Percentiles rank a stretch among this genome's conserved stretches.
Evolutionary conservation across 2,888 invertebrate species (phyloP).

Genomic region (Leucophora obtusa): DNA sequence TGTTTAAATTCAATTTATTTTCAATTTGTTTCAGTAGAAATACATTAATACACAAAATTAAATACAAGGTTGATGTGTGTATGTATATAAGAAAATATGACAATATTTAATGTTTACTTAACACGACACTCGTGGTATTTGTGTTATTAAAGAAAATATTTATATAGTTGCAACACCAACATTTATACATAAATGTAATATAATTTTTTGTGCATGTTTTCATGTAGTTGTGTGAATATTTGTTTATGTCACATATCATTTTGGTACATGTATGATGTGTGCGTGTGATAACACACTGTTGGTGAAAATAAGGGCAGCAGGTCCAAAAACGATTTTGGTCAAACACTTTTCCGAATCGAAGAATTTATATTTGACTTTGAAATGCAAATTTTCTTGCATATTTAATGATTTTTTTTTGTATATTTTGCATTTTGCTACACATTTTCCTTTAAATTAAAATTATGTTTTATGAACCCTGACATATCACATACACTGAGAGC

Average conservation of each 20-base stretch:
- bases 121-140: slow-evolving; percentile 43
- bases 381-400: too few species aligned
- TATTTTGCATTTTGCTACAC: too few species aligned
- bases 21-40: slow-evolving; percentile 22
- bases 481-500: too few species aligned
- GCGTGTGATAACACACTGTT: background rate
- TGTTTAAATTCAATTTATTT: slow-evolving; percentile 30
- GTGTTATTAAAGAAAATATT: slow-evolving; percentile 52
- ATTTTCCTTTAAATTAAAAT: too few species aligned
- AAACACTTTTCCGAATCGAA: too few species aligned
- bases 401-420: too few species aligned
- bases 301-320: too few species aligned
- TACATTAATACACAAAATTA: background rate
- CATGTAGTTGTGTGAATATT: background rate
- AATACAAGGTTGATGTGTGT: background rate
- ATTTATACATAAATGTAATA: background rate
- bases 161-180: slow-evolving; percentile 35
- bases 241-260: background rate
- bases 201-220: background rate
- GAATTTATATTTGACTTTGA: too few species aligned
- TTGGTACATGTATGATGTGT: background rate
- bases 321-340: too few species aligned
- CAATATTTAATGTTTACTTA: slow-evolving; percentile 50
- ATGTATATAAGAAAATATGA: slow-evolving; percentile 44
- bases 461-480: too few species aligned